Percentiles rank a stretch among this genome's conserved stretches.
phyloP scores from a whole-genome alignment of 1,140 invertebrate genomes.

The Drosophila hydei region DNA sequence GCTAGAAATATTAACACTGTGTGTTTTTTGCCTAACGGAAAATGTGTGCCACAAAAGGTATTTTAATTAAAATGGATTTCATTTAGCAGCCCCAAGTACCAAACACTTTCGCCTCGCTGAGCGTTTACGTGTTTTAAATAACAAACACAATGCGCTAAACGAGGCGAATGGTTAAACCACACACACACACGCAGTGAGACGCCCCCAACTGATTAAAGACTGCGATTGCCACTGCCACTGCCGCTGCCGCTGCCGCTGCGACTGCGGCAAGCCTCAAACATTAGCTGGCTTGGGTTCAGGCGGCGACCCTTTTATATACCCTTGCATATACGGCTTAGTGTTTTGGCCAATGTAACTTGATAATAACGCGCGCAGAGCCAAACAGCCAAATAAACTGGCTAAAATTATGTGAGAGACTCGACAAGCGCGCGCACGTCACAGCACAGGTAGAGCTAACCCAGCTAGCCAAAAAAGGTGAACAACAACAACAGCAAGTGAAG shows the following conservation, averaged over 20 bases:
- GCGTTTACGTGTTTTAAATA: slow-evolving; percentile 49
- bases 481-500: slow-evolving; percentile 8
- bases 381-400: slow-evolving; percentile 65
- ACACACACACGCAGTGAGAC: not conserved
- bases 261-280: slow-evolving; percentile 50
- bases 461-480: too few species aligned
- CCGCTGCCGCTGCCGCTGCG: too few species aligned
- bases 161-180: slow-evolving; percentile 27
- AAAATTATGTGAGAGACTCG: slow-evolving; percentile 64
- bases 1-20: slow-evolving; percentile 73
- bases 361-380: slow-evolving; percentile 50
- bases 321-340: slow-evolving; percentile 51
- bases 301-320: slow-evolving; percentile 60
- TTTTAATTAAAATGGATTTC: slow-evolving; percentile 37
- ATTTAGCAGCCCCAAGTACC: slow-evolving; percentile 8
- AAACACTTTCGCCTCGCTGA: slow-evolving; percentile 31
- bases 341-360: slow-evolving; percentile 72
- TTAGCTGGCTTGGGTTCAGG: slow-evolving; percentile 52
- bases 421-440: slow-evolving; percentile 29
- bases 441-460: not conserved
- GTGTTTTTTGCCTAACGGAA: slow-evolving; percentile 50
- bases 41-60: slow-evolving; percentile 25
- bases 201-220: not conserved
- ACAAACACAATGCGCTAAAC: slow-evolving; percentile 44
- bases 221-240: slow-evolving; percentile 13